A percentile compares a stretch with the other conserved stretches of the same genome.
phyloP scores from a whole-genome alignment of 2,888 invertebrate genomes.

The Neoascia interrupta region DNA sequence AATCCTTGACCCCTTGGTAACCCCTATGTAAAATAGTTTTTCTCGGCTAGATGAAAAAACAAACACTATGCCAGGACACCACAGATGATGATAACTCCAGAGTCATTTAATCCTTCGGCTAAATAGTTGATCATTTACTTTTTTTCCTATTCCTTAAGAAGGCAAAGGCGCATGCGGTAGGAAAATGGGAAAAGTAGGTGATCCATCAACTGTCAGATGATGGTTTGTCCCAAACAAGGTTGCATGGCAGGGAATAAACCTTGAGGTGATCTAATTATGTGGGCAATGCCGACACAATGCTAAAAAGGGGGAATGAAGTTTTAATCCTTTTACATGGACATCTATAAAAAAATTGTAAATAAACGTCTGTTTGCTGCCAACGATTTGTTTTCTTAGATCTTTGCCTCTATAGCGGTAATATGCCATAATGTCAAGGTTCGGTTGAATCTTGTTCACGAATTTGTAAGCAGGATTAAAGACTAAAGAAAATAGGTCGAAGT shows the following conservation, averaged over 20 bases:
- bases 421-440: conserved; percentile 37
- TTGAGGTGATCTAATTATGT: conserved; percentile 67
- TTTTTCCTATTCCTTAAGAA: conserved; percentile 2
- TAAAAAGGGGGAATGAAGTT: not conserved
- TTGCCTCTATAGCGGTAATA: conserved; percentile 20
- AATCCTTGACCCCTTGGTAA: conserved; percentile 60
- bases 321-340: conserved; percentile 64
- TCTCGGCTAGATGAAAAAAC: conserved; percentile 27
- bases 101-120: conserved; percentile 61
- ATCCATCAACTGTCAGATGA: conserved; percentile 65
- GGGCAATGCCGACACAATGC: conserved; percentile 31
- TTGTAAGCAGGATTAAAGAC: conserved; percentile 59
- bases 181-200: conserved; percentile 24
- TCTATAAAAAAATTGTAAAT: conserved; percentile 27
- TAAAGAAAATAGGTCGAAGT: conserved; percentile 35
- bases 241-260: conserved; percentile 29
- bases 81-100: conserved; percentile 52
- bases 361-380: not conserved
- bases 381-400: conserved; percentile 15
- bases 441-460: conserved; percentile 45
- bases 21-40: conserved; percentile 18
- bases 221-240: conserved; percentile 46
- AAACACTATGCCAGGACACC: conserved; percentile 50
- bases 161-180: conserved; percentile 7
- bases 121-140: conserved; percentile 61